Percentiles rank a stretch among this genome's conserved stretches.
These are phyloP conservation scores for Petrocephalus schoutedeni DNA, from an alignment of 2,797 vertebrate genomes.

Conservation along the genomic window DNA sequence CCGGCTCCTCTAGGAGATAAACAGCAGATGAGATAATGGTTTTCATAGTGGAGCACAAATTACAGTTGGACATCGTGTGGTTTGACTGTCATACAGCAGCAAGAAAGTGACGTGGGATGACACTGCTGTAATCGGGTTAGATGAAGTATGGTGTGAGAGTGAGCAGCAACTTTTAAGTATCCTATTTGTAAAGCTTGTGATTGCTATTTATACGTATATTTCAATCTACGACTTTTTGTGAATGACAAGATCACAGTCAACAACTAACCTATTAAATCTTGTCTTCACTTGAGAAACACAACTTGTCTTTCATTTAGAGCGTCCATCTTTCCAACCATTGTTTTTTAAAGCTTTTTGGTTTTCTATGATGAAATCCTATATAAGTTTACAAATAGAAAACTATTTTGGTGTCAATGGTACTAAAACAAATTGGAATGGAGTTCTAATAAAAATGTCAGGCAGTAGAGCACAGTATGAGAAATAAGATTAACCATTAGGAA, in stretches of 20 bases:
- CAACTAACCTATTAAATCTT: slow-evolving; percentile 9
- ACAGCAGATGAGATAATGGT: background rate
- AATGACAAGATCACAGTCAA: background rate
- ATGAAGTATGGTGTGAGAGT: background rate
- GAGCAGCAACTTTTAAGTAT: slow-evolving; percentile 8
- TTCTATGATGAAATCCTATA: background rate
- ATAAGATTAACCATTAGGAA: no score
- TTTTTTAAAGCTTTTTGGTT: background rate
- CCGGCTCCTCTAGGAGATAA: background rate
- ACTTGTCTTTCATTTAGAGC: slow-evolving; percentile 1
- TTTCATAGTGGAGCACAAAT: slow-evolving; percentile 1
- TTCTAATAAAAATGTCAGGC: no score
- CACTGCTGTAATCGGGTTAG: background rate
- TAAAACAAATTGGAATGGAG: no score
- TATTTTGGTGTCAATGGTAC: background rate
- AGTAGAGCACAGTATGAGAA: no score
- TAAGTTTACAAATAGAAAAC: background rate
- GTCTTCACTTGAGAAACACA: background rate
- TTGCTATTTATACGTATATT: background rate
- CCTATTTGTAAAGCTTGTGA: background rate
- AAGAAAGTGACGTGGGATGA: background rate
- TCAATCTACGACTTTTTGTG: background rate
- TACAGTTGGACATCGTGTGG: background rate
- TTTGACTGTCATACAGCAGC: slow-evolving; percentile 2
- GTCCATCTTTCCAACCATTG: background rate